These are phyloP conservation scores for Rhaphigaster nebulosa DNA, from an alignment of 2,888 invertebrate genomes.

Conservation along the genomic window DNA sequence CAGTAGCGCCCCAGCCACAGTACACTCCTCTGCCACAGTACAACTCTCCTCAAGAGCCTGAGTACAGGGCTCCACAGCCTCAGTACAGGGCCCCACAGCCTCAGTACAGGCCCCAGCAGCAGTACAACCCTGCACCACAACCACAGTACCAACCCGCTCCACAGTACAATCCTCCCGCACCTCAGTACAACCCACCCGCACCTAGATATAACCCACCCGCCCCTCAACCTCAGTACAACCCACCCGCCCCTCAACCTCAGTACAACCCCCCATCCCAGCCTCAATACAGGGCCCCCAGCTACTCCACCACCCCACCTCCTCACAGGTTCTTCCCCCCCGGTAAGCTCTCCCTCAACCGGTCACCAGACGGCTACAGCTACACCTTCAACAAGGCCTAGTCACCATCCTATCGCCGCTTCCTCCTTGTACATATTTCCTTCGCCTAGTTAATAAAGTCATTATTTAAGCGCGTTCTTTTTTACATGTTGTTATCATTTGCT, in stretches of 20 bases:
- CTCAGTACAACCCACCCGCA: slow-evolving; percentile 64
- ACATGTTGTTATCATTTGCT: not conserved
- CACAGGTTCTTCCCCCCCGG: slow-evolving; percentile 87
- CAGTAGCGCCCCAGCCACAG: slow-evolving; percentile 65
- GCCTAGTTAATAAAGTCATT: slow-evolving; percentile 57
- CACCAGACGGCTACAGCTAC: slow-evolving; percentile 90
- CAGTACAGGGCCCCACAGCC: slow-evolving; percentile 66
- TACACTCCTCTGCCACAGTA: slow-evolving; percentile 70
- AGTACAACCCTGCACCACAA: slow-evolving; percentile 68
- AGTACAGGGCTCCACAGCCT: slow-evolving; percentile 67
- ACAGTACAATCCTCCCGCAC: slow-evolving; percentile 65
- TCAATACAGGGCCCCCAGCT: slow-evolving; percentile 66
- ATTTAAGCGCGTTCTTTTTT: slow-evolving; percentile 57
- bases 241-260: slow-evolving; percentile 66
- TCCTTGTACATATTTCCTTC: slow-evolving; percentile 63
- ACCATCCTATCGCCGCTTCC: slow-evolving; percentile 46
- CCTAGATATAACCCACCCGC: slow-evolving; percentile 72
- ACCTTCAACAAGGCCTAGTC: slow-evolving; percentile 68
- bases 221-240: slow-evolving; percentile 69
- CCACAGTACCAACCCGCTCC: slow-evolving; percentile 66
- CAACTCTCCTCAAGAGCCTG: slow-evolving; percentile 70
- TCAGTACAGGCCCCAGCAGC: slow-evolving; percentile 70
- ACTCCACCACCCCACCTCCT: slow-evolving; percentile 77
- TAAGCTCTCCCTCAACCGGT: slow-evolving; percentile 86
- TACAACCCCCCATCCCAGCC: slow-evolving; percentile 65